A percentile compares a stretch with the other conserved stretches of the same genome.
phyloP scores from a whole-genome alignment of 2,888 invertebrate genomes.

The Pachycephus smyrnensis region DNA sequence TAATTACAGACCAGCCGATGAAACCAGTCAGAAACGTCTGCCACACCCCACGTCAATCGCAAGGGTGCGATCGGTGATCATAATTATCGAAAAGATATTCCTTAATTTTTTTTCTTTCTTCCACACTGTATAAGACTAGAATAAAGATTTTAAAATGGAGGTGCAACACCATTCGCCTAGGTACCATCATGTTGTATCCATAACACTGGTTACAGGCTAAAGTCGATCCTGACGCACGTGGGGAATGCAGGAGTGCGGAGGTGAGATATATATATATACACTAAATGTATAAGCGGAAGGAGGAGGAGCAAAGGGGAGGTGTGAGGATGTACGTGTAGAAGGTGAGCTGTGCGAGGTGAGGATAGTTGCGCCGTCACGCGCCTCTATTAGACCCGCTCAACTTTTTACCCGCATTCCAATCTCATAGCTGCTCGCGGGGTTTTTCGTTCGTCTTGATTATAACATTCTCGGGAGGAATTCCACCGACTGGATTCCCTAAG shows the following conservation, averaged over 20 bases:
- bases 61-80: constrained; percentile 7
- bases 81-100: neutral
- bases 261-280: neutral
- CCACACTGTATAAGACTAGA: neutral
- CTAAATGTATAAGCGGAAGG: neutral
- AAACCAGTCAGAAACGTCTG: constrained; percentile 31
- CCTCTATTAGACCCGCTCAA: constrained; percentile 49
- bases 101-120: neutral
- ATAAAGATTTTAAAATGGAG: neutral
- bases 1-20: constrained; percentile 40
- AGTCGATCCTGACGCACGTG: neutral
- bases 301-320: neutral
- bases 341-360: constrained; percentile 23
- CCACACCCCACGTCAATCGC: constrained; percentile 27
- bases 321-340: neutral
- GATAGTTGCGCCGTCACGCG: constrained; percentile 53
- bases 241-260: neutral
- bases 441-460: constrained; percentile 26
- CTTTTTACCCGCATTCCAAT: constrained; percentile 46
- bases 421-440: constrained; percentile 20
- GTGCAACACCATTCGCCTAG: neutral
- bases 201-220: neutral
- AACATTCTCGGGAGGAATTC: constrained; percentile 23
- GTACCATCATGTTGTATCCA: neutral
- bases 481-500: constrained; percentile 9